phyloP scores from a whole-genome alignment of 2,797 vertebrate species.

The Holocentrus rufus region DNA sequence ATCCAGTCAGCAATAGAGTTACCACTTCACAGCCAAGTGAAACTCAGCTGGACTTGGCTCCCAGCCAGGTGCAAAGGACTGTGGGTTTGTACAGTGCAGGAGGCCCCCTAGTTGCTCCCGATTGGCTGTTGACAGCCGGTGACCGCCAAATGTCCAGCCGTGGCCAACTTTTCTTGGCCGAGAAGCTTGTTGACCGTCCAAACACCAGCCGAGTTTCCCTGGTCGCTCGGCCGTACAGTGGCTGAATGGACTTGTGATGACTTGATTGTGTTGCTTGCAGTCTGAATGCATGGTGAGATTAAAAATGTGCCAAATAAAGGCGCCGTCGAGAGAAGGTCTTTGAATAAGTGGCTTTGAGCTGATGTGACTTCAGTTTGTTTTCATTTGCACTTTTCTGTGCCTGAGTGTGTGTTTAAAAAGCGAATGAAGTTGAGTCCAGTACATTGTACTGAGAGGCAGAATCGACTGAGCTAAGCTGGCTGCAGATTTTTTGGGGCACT shows the following conservation, averaged over 20 bases:
- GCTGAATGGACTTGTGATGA: no score
- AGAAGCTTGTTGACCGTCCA: neutral
- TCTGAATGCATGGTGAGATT: neutral
- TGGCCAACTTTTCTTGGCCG: neutral
- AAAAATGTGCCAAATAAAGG: slow-evolving; percentile 12
- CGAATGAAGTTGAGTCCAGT: neutral
- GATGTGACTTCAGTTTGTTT: slow-evolving; percentile 2
- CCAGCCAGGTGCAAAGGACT: no score
- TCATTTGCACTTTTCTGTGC: neutral
- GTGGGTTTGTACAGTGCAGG: no score
- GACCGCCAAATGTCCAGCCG: neutral
- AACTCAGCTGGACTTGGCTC: no score
- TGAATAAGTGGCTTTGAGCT: neutral
- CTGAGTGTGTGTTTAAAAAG: slow-evolving; percentile 35
- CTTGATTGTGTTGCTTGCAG: no score
- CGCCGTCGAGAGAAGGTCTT: neutral
- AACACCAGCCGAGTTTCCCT: neutral
- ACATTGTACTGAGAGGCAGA: neutral
- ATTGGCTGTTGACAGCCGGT: slow-evolving; percentile 5
- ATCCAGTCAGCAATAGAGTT: no score
- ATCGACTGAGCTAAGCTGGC: neutral
- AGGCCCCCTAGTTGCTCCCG: neutral
- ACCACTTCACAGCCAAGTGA: no score
- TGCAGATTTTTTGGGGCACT: neutral
- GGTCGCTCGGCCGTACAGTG: no score